These are phyloP conservation scores for Myotis myotis DNA, from an alignment of 2,797 vertebrate genomes.

Conservation along the genomic window DNA sequence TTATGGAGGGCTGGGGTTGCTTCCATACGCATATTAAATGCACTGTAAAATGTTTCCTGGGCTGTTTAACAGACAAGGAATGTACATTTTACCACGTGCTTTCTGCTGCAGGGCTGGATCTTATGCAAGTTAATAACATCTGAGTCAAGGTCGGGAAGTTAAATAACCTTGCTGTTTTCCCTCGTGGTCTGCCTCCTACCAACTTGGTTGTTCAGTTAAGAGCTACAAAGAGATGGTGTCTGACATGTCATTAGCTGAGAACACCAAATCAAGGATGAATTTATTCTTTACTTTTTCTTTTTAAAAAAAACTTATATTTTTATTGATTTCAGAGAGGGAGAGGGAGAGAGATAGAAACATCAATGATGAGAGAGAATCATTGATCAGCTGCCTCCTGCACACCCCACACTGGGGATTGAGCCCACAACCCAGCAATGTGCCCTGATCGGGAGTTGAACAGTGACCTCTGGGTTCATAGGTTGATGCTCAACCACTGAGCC, in stretches of 20 bases:
- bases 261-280: neutral
- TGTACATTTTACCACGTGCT: neutral
- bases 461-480: no score
- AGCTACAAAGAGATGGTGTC: neutral
- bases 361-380: no score
- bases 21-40: neutral
- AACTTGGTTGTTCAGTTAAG: neutral
- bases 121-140: slow-evolving; percentile 8
- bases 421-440: no score
- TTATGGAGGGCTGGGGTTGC: neutral
- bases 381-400: no score
- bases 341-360: no score
- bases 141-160: neutral
- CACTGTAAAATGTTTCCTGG: neutral
- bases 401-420: no score
- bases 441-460: no score
- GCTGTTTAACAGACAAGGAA: slow-evolving; percentile 2
- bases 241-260: neutral
- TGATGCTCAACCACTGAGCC: no score
- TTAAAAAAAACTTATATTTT: no score
- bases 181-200: neutral
- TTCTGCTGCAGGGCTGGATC: neutral
- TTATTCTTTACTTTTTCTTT: neutral
- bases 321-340: no score
- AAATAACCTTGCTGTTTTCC: neutral